Conservation (phyloP, 2,113 vertebrate species). For the Sinocyclocheilus anshuiensis region DNA sequence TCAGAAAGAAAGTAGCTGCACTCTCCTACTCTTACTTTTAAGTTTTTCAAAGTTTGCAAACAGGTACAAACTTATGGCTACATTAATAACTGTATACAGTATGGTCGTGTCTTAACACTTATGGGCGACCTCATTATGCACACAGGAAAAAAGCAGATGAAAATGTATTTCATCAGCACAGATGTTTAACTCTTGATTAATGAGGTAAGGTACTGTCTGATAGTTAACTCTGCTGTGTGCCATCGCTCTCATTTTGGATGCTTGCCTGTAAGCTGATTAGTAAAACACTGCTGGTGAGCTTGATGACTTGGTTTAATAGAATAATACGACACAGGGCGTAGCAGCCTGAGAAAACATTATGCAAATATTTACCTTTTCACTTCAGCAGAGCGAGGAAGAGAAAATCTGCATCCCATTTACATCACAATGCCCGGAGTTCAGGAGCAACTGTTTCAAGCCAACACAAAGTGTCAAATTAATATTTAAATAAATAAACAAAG, state of each 20-base stretch:
- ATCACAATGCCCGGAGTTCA: slow-evolving; percentile 60
- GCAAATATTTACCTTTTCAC: slow-evolving; percentile 76
- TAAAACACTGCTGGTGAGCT: slow-evolving; percentile 56
- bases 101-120: neutral
- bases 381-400: slow-evolving; percentile 63
- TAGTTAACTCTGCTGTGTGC: slow-evolving; percentile 1
- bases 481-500: slow-evolving; percentile 21
- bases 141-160: neutral
- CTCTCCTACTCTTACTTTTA: neutral
- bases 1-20: neutral
- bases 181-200: slow-evolving; percentile 38
- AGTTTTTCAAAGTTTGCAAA: neutral
- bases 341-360: slow-evolving; percentile 60
- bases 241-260: slow-evolving; percentile 28
- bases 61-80: neutral
- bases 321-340: slow-evolving; percentile 58
- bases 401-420: slow-evolving; percentile 71
- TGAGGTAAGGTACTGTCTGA: slow-evolving; percentile 45
- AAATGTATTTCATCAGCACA: slow-evolving; percentile 9
- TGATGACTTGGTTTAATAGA: slow-evolving; percentile 67
- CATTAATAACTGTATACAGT: neutral
- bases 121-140: neutral
- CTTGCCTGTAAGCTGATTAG: slow-evolving; percentile 59
- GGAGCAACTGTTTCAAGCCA: slow-evolving; percentile 40
- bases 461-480: slow-evolving; percentile 45